A percentile compares a stretch with the other conserved stretches of the same genome.
phyloP scores from a whole-genome alignment of 2,113 vertebrate genomes.

The Hippolais icterina region DNA sequence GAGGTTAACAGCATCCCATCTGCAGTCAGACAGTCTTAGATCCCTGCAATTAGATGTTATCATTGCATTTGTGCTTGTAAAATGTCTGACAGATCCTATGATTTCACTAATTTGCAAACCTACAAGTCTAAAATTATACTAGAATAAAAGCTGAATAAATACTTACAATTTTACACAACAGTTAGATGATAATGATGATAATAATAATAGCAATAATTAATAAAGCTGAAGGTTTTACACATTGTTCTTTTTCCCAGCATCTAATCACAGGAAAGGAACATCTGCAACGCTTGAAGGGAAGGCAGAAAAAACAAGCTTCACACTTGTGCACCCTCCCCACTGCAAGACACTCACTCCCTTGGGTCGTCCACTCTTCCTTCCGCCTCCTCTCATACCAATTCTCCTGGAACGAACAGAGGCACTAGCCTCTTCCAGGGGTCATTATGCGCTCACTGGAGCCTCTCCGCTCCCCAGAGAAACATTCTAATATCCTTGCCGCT shows the following conservation, averaged over 20 bases:
- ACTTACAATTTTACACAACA: conserved; percentile 1
- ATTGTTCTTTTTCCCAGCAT: not conserved
- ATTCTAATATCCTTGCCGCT: not conserved
- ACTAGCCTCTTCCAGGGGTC: not conserved
- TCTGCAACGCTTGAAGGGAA: not conserved
- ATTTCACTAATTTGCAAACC: conserved; percentile 55
- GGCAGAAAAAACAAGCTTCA: not conserved
- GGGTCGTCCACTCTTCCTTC: not conserved
- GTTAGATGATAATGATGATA: not conserved
- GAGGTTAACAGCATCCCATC: conserved; percentile 16
- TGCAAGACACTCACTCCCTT: not conserved
- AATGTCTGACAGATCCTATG: conserved; percentile 25
- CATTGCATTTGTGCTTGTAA: conserved; percentile 30
- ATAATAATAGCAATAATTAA: not conserved
- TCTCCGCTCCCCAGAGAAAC: not conserved
- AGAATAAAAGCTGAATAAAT: conserved; percentile 10
- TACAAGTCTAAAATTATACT: conserved; percentile 16
- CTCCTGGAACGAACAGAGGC: not conserved
- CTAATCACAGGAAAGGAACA: not conserved
- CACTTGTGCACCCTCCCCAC: not conserved
- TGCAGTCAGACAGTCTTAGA: conserved; percentile 51
- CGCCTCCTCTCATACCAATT: not conserved
- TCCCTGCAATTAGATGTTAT: conserved; percentile 58
- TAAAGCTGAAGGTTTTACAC: not conserved
- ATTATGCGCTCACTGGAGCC: not conserved